These are phyloP conservation scores for Drepana arcuata DNA, from an alignment of 1,140 invertebrate genomes.

Conservation along the genomic window DNA sequence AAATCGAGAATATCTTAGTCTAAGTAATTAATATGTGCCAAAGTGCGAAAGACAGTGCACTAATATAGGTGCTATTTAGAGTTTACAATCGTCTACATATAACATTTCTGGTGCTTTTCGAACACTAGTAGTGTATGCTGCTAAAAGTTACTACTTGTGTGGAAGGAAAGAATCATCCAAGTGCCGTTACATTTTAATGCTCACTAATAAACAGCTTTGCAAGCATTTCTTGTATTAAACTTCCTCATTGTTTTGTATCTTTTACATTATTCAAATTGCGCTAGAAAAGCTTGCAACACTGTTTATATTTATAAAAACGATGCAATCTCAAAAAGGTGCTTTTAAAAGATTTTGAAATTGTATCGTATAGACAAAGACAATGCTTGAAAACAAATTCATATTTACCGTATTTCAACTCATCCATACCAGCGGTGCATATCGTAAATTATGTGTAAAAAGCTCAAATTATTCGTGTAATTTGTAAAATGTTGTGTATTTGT, in stretches of 20 bases:
- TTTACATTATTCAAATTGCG: conserved; percentile 17
- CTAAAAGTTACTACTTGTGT: conserved; percentile 6
- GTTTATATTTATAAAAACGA: conserved; percentile 10
- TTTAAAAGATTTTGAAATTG: conserved; percentile 16
- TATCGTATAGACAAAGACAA: conserved; percentile 12
- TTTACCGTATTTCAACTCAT: conserved; percentile 55
- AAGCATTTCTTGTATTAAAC: conserved; percentile 7
- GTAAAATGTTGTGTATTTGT: conserved; percentile 18
- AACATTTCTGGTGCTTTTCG: conserved; percentile 47
- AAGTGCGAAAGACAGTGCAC: conserved; percentile 26
- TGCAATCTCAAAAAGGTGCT: conserved; percentile 17
- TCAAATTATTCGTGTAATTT: conserved; percentile 26
- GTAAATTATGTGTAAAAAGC: conserved; percentile 33
- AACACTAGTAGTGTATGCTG: conserved; percentile 49
- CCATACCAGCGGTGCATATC: conserved; percentile 71
- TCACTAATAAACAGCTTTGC: background rate
- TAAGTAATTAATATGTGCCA: no score
- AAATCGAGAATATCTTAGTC: no score
- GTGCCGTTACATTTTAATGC: background rate
- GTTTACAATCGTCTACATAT: conserved; percentile 3
- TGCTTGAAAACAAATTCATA: conserved; percentile 25
- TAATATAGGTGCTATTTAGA: conserved; percentile 22
- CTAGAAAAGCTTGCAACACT: conserved; percentile 17
- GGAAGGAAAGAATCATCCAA: background rate
- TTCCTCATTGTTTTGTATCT: conserved; percentile 6